Evolutionary conservation across 2,797 vertebrate species (phyloP).

Genomic region (Philypnodon macrostomus): DNA sequence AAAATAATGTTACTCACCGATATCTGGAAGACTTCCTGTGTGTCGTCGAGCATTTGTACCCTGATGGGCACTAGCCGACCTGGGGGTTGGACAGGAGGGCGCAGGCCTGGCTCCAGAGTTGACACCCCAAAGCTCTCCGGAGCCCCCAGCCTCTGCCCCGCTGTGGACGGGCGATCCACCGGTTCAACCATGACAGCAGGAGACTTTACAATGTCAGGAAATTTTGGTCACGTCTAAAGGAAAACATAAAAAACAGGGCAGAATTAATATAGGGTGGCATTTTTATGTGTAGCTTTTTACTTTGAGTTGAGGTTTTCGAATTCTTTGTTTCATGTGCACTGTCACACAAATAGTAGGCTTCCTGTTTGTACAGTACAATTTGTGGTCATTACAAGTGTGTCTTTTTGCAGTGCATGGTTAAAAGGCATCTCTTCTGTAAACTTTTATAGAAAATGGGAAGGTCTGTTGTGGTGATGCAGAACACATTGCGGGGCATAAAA

Average conservation of each 20-base stretch:
- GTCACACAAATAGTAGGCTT: neutral
- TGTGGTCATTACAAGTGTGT: neutral
- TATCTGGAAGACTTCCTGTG: conserved; percentile 91
- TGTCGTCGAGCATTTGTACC: conserved; percentile 94
- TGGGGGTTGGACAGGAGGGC: conserved; percentile 78
- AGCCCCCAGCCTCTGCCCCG: conserved; percentile 87
- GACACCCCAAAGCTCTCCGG: conserved; percentile 91
- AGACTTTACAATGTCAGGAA: conserved; percentile 24
- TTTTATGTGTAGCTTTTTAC: conserved; percentile 7
- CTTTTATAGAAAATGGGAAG: neutral
- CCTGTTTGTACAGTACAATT: neutral
- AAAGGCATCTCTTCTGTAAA: neutral
- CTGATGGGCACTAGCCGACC: conserved; percentile 86
- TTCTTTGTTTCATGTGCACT: conserved; percentile 10
- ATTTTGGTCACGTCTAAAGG: conserved; percentile 42
- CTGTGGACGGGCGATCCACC: conserved; percentile 82
- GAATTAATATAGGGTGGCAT: conserved; percentile 6
- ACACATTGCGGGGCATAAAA: conserved; percentile 5
- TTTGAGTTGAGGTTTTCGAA: conserved; percentile 32
- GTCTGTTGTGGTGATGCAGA: neutral
- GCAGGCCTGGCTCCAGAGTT: conserved; percentile 90
- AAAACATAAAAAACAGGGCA: neutral
- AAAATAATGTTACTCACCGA: conserved; percentile 78
- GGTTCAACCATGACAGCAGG: conserved; percentile 84
- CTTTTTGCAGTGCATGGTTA: neutral